Evolutionary conservation across 2,888 invertebrate genomes (phyloP), one percentile per base, ranked within the genome.

Genomic region (Bimastos eiseni): DNA sequence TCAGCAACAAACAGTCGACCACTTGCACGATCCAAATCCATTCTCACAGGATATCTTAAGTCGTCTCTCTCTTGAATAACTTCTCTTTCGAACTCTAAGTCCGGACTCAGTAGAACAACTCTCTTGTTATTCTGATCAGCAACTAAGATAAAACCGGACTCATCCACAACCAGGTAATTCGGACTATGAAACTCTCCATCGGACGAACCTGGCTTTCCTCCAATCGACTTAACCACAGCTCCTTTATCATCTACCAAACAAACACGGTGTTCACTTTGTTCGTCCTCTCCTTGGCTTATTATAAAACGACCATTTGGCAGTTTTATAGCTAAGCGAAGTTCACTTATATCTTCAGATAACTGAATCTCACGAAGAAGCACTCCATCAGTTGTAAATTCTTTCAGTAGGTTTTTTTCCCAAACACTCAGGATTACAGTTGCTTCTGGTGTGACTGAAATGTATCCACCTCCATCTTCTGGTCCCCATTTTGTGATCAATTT

Each of bases 51-150:
- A 86, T 86, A 86, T 34, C 86, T 34, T 36, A 86, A 24, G 21
- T 33, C 86, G 30, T 86, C 36, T 24, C 21, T 36, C 24, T 86
- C 86, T 86, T 86, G 34, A 33, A 86, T 37, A 11, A 86, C 21
- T 37, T 86, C 86, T 36, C 24, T 30, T 15, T 36, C 36, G 36
- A 86, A 86, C 86, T 86, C 37, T 33, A 86, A 37, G 5, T 86
- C 86, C 19, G 34, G 34, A 37, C 37, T 37, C 36, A 86, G n/a
- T 37, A 86, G 86, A 86, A 86, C 37, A 34, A 86, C 86, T 86
- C 86, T 34, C 36, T 19, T 86, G 36, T 86, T 86, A 37, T 86
- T 86, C 34, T 86, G 86, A 86, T 86, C 86, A 37, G 86, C 86
- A 24, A 86, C 86, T 8, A 86, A 30, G 21, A 86, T 37, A 86